Base-by-base conservation (phyloP, 2,888 invertebrate species). In the Drosophila bunnanda region DNA sequence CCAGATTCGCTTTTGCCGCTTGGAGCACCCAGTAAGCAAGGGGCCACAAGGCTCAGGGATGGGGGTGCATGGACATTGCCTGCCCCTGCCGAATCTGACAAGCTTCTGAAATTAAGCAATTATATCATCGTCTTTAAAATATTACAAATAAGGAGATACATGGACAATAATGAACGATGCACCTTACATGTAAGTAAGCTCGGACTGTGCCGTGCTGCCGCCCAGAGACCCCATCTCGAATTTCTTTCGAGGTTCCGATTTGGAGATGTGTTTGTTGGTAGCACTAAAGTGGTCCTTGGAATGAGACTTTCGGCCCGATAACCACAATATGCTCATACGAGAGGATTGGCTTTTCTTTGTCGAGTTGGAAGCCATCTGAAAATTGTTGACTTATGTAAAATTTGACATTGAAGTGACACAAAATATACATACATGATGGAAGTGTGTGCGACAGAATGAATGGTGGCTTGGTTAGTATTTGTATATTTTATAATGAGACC, bases 311-410 rank as follows among this genome's bases (percentile, higher is more conserved):
- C 90, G 90, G 58, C 91, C 92, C 59, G 92, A 92, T 87, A 92
- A 91, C 92, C 92, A 92, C 61, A 92, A 85, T 48, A 91, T 88
- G 62, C 91, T 91, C 74, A 92, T 77, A 61, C 91, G 91, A 64
- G 85, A 80, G 56, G 87, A 71, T 75, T 89, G 89, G 57, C 78
- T 80, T 84, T 90, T 91, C 77, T 85, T 89, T 71, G 90, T 75
- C 32, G 82, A 61, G 57, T 70, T 75, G 28, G 82, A 83, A 76
- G 91, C 80, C 91, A 91, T 92, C 89, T 90, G 75, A 50, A 83
- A 85, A 68, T 75, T 70, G 53, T 66, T 64, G 22, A 28, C 44
- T 44, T 50, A 5, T 50, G 48, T 50, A 15, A 13, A 65, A 39
- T 55, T 65, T 57, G 57, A 50, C 32, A 46, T 39, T 30, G 7